These are phyloP conservation scores for Orthosia incerta DNA, from an alignment of 2,888 invertebrate genomes.

Conservation along the genomic window DNA sequence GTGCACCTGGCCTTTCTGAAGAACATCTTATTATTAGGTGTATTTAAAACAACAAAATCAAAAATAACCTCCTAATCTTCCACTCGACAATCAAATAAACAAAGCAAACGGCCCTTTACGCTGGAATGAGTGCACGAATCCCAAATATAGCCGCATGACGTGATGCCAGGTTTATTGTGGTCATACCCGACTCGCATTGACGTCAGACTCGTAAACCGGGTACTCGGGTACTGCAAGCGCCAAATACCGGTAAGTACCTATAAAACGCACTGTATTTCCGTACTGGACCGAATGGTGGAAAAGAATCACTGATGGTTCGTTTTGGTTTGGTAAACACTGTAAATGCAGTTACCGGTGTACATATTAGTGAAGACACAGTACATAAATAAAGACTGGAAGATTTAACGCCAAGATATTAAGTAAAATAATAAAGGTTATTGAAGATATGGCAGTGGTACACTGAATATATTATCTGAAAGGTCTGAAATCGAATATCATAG, in stretches of 20 bases:
- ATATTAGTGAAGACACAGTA: no score
- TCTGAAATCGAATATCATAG: no score
- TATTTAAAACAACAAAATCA: background rate
- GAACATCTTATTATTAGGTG: no score
- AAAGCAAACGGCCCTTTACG: slow-evolving; percentile 46
- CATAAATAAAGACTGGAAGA: no score
- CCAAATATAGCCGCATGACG: slow-evolving; percentile 51
- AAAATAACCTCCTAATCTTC: slow-evolving; percentile 30
- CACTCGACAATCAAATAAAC: slow-evolving; percentile 37
- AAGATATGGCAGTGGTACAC: no score
- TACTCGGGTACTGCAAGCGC: slow-evolving; percentile 46
- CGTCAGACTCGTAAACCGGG: slow-evolving; percentile 61
- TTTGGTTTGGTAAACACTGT: background rate
- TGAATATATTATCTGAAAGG: no score
- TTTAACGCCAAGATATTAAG: no score
- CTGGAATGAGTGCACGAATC: slow-evolving; percentile 51
- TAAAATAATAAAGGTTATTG: no score
- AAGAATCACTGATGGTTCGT: slow-evolving; percentile 1
- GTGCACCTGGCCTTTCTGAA: no score
- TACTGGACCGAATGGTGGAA: slow-evolving; percentile 23
- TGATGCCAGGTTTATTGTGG: slow-evolving; percentile 54
- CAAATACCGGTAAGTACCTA: slow-evolving; percentile 53
- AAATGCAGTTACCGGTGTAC: background rate
- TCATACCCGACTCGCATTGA: slow-evolving; percentile 52
- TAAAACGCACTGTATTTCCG: slow-evolving; percentile 58